phyloP scores from a whole-genome alignment of 2,888 invertebrate species.

The Metalampra italica region DNA sequence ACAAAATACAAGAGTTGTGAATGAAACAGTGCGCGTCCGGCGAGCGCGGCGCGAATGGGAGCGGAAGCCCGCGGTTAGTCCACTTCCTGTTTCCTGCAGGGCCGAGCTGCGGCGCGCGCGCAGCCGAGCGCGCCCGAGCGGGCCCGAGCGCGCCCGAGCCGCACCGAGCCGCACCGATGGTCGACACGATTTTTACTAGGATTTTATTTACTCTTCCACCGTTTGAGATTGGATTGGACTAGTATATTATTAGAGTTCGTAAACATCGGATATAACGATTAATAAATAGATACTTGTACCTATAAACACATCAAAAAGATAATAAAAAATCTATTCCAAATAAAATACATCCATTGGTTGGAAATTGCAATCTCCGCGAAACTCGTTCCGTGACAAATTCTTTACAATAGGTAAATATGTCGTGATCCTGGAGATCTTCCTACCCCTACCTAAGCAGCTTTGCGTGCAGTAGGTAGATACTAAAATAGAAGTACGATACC shows the following conservation, averaged over 20 bases:
- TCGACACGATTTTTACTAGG: background rate
- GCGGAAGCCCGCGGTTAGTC: constrained; percentile 78
- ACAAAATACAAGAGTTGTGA: constrained; percentile 59
- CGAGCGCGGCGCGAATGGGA: constrained; percentile 68
- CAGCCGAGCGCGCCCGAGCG: constrained; percentile 56
- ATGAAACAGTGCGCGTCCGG: constrained; percentile 67
- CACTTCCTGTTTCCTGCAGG: constrained; percentile 79
- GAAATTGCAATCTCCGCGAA: too few relatives aligned
- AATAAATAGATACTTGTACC: too few relatives aligned
- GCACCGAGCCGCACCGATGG: constrained; percentile 14
- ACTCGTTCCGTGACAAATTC: too few relatives aligned
- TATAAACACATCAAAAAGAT: background rate
- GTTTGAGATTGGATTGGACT: background rate
- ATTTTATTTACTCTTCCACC: background rate
- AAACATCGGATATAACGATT: background rate
- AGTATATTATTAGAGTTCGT: background rate
- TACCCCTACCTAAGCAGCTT: too few relatives aligned
- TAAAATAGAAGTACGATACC: background rate
- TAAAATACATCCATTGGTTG: too few relatives aligned
- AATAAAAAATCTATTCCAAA: too few relatives aligned
- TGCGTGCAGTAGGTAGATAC: too few relatives aligned
- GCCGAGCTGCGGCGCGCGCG: constrained; percentile 63
- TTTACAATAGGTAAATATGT: too few relatives aligned
- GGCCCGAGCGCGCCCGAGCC: constrained; percentile 34
- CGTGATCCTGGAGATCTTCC: too few relatives aligned